Evolutionary conservation across 2,797 vertebrate species (phyloP), one percentile per base, ranked within the genome.

Genomic region (Pseudochirops cupreus): DNA sequence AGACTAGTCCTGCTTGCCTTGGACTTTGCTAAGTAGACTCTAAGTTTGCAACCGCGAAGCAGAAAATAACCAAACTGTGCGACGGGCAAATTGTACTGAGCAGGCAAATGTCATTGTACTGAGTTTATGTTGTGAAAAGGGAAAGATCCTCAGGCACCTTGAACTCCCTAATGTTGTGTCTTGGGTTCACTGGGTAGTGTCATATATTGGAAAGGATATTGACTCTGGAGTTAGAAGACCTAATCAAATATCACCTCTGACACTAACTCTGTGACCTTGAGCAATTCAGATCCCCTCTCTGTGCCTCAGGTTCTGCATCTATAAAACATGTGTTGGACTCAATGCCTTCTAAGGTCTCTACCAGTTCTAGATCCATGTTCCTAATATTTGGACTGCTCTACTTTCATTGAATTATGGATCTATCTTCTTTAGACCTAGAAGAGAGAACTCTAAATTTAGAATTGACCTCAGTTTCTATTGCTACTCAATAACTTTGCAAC

Each of bases 1-100:
- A 97, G 31, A 90, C 58, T 95, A 50, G 16, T 39, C 89, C 91
- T 58, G 29, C 39, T 96, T 91, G 10, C 93, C 50, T 89, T 96
- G 46, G 26, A 50, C 13, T 94, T 62, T 53, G 6, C 39, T 67
- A 54, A 50, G 33, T 95, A 56, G 28, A 93, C 67, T 91, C 13
- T 3, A 3, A 2, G 0, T 95, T 92, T 89, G 52, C 92, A 91
- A 92, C 82, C 94, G 2, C 90, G 28, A 94, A 94, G 94, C 87
- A 54, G 2, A 54, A 39, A n/a, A 16, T 50, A 31, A 95, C 52
- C 55, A 59, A 10, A 92, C 39, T 91, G 91, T 91, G 39, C 57
- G 0, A 29, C 90, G 10, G 94, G 13, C 55, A 91, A 92, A 1
- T 95, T 87, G 13, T 14, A 87, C 21, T 92, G n/a, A 91, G 92